Conservation (phyloP, 2,888 invertebrate species). For the Suillia variegata region DNA sequence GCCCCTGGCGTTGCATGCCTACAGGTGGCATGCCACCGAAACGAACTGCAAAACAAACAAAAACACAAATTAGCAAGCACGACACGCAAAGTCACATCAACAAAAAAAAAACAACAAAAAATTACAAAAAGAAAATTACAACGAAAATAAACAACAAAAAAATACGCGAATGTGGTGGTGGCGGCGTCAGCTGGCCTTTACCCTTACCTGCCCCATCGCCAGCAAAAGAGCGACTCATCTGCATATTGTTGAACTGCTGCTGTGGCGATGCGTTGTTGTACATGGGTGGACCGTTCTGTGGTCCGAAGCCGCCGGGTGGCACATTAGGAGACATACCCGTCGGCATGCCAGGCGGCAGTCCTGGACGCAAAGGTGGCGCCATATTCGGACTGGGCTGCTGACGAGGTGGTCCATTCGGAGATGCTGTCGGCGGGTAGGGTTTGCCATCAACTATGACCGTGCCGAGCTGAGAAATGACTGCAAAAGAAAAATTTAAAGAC, state of each 20-base stretch:
- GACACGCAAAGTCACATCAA: neutral
- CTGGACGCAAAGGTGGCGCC: slow-evolving; percentile 58
- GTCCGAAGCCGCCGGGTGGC: slow-evolving; percentile 49
- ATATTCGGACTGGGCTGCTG: slow-evolving; percentile 60
- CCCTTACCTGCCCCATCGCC: slow-evolving; percentile 57
- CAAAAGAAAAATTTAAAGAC: slow-evolving; percentile 32
- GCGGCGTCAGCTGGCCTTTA: too few relatives aligned
- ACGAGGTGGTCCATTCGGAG: slow-evolving; percentile 57
- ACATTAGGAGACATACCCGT: slow-evolving; percentile 56
- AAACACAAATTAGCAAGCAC: neutral
- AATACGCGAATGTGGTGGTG: slow-evolving; percentile 33
- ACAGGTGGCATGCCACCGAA: slow-evolving; percentile 59
- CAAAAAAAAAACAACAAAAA: slow-evolving; percentile 1
- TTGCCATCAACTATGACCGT: slow-evolving; percentile 84
- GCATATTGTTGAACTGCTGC: slow-evolving; percentile 57
- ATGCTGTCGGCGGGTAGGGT: slow-evolving; percentile 69
- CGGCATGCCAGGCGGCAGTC: slow-evolving; percentile 56
- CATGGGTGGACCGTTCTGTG: slow-evolving; percentile 59
- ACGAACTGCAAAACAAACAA: slow-evolving; percentile 44
- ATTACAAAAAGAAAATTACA: neutral
- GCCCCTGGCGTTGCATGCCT: slow-evolving; percentile 62
- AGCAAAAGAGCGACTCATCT: slow-evolving; percentile 56
- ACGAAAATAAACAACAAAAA: slow-evolving; percentile 9
- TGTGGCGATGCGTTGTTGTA: slow-evolving; percentile 55
- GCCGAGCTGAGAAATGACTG: slow-evolving; percentile 78